Percentiles rank a stretch among this genome's conserved stretches.
phyloP scores from a whole-genome alignment of 2,888 invertebrate species.

The Corbicula japonica region DNA sequence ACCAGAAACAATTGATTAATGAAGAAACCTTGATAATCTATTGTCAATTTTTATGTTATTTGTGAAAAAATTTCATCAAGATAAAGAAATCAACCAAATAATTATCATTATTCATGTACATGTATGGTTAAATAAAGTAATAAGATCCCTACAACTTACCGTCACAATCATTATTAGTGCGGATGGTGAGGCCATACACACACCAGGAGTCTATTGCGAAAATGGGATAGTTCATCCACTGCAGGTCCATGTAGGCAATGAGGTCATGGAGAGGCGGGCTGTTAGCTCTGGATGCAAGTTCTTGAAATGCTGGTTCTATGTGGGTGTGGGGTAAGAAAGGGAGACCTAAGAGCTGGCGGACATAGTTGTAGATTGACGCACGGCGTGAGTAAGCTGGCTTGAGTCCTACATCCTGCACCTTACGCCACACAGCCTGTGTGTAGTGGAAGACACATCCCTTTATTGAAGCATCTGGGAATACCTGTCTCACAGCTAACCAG shows the following conservation, averaged over 20 bases:
- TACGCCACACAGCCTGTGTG: slow-evolving; percentile 20
- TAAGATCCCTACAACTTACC: background rate
- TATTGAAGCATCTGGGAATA: slow-evolving; percentile 18
- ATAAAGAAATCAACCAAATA: background rate
- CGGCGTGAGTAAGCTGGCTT: slow-evolving; percentile 37
- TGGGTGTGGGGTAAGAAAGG: slow-evolving; percentile 29
- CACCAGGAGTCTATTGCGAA: slow-evolving; percentile 6
- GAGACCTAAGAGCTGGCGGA: slow-evolving; percentile 33
- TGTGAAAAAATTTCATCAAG: background rate
- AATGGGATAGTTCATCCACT: slow-evolving; percentile 7
- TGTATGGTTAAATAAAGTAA: background rate
- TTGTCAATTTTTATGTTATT: background rate
- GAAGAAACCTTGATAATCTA: background rate
- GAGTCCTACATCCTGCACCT: slow-evolving; percentile 37
- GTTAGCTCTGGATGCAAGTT: slow-evolving; percentile 25
- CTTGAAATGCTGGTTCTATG: background rate
- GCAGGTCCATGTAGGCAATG: slow-evolving; percentile 9
- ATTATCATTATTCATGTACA: background rate
- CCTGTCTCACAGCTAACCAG: slow-evolving; percentile 16
- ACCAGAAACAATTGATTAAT: background rate
- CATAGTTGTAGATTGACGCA: slow-evolving; percentile 28
- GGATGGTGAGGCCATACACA: background rate
- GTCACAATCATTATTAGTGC: slow-evolving; percentile 11
- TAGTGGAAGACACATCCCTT: slow-evolving; percentile 57
- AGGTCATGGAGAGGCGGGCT: background rate